phyloP scores from a whole-genome alignment of 2,888 invertebrate species.

The Helleia helle region DNA sequence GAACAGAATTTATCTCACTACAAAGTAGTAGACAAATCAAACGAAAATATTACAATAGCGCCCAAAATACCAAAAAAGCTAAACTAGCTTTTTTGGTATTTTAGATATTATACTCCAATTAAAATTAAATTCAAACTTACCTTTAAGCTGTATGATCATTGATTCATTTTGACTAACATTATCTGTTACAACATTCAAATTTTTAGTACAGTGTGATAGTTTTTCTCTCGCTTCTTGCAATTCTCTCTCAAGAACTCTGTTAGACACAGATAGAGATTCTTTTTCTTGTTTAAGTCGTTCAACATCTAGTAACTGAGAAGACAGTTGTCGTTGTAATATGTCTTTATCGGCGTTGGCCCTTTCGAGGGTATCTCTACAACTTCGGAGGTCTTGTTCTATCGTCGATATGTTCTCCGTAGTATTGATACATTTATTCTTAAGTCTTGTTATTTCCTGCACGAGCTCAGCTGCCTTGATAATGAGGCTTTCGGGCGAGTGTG shows the following conservation, averaged over 20 bases:
- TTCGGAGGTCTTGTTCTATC: slow-evolving; percentile 78
- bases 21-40: no score
- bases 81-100: no score
- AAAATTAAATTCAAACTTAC: slow-evolving; percentile 59
- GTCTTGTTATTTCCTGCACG: slow-evolving; percentile 80
- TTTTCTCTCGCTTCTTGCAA: slow-evolving; percentile 80
- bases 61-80: no score
- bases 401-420: slow-evolving; percentile 75
- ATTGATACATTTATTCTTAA: slow-evolving; percentile 75
- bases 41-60: no score
- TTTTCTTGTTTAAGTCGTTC: slow-evolving; percentile 85
- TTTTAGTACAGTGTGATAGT: slow-evolving; percentile 76
- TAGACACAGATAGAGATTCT: slow-evolving; percentile 81
- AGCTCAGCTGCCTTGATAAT: slow-evolving; percentile 86
- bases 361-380: slow-evolving; percentile 78
- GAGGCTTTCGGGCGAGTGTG: slow-evolving; percentile 79
- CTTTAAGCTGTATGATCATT: slow-evolving; percentile 78
- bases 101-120: no score
- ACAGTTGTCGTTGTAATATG: slow-evolving; percentile 81
- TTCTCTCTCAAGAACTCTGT: slow-evolving; percentile 83
- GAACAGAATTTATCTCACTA: no score
- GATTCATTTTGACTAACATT: slow-evolving; percentile 81
- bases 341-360: slow-evolving; percentile 80
- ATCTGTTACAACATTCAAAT: slow-evolving; percentile 77
- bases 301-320: slow-evolving; percentile 80